Evolutionary conservation across 2,113 vertebrate species (phyloP), one percentile per base, ranked within the genome.

Genomic region (Nanorana parkeri): DNA sequence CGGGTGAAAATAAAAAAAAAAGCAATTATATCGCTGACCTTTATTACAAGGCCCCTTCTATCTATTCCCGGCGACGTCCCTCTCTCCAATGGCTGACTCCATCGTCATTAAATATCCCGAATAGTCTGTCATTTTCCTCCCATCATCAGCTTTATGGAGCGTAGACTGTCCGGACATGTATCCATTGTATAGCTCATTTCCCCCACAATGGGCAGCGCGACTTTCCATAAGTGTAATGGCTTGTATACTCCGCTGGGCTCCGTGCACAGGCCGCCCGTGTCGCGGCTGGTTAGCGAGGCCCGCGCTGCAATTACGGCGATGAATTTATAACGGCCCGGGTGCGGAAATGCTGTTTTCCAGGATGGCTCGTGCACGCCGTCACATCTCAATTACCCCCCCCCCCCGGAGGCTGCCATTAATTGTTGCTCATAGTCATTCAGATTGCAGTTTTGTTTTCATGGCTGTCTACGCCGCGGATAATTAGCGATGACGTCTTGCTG

Each of bases 401-500:
- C 58, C 66, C 32, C 36, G 61, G 68, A 47, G 29, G 21, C 56
- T 61, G 13, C 29, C 13, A 52, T 80, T 64, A 72, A 64, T 64
- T 17, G 8, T 47, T 19, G 17, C 23, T 81, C 23, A 21, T 28
- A 19, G 60, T 17, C 26, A 8, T 16, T n/a, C 26, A 24, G 79
- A 29, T 29, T 54, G 41, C 56, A 15, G 78, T 29, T 60, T 54
- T 67, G 54, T 80, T 81, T 76, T 65, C 55, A 81, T 23, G 58
- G 69, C 36, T 52, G 29, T 36, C 47, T 61, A 64, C 36, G 72
- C 51, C 19, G 17, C 20, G 36, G 36, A 20, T 81, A 81, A 73
- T 81, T 81, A 81, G 51, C 32, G 65, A 69, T 28, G 47, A 73
- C 60, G 60, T 73, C 79, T 51, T 64, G 68, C 68, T 65, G 68